A percentile compares a stretch with the other conserved stretches of the same genome.
Conservation (phyloP, 2,113 vertebrate genomes). For the Dascyllus trimaculatus region DNA sequence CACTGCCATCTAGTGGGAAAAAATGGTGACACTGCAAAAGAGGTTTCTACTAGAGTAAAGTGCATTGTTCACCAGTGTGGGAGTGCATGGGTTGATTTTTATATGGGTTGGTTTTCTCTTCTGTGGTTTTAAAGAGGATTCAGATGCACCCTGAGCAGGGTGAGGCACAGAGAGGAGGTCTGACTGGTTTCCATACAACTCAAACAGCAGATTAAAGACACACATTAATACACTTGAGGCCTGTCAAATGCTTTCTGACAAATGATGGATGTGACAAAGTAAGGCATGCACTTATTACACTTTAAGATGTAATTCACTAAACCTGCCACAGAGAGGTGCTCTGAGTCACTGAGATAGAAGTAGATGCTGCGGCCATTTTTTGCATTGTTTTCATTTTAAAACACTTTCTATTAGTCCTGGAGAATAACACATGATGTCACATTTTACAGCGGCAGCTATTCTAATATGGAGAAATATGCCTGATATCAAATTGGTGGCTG, state of each 20-base stretch:
- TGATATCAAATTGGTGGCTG: conserved; percentile 11
- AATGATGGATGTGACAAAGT: neutral
- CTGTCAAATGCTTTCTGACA: conserved; percentile 65
- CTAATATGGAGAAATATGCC: neutral
- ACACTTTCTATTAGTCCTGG: neutral
- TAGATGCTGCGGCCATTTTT: conserved; percentile 19
- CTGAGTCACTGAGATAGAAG: conserved; percentile 6
- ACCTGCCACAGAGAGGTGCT: conserved; percentile 56
- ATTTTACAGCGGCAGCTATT: neutral
- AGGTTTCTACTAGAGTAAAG: neutral
- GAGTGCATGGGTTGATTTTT: neutral
- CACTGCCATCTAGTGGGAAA: conserved; percentile 53
- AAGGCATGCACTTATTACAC: conserved; percentile 10
- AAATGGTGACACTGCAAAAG: neutral
- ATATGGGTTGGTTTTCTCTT: neutral
- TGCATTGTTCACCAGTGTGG: neutral
- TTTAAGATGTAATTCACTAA: neutral
- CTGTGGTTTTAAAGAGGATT: neutral
- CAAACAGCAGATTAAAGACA: neutral
- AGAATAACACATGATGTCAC: neutral
- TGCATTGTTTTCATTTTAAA: conserved; percentile 11
- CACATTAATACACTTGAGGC: neutral
- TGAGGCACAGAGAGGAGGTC: conserved; percentile 50
- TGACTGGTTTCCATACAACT: conserved; percentile 40
- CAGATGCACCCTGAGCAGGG: neutral